These are phyloP conservation scores for Nannoperca obscura DNA, from an alignment of 2,797 vertebrate species.

Conservation along the genomic window DNA sequence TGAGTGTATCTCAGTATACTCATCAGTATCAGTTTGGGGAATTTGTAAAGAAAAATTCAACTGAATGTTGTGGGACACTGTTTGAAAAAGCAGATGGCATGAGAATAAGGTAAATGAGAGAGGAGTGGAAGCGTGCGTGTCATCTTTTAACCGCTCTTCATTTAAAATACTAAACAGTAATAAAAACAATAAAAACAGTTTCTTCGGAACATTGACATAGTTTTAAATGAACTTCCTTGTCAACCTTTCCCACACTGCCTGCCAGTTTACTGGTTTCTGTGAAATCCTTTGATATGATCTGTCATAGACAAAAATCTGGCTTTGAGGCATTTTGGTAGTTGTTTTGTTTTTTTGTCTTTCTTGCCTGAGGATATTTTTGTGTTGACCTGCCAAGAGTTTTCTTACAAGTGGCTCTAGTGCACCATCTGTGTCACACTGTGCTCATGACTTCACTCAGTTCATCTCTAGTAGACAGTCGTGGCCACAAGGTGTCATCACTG, in stretches of 20 bases:
- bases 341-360: not conserved
- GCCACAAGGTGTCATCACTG: constrained; percentile 68
- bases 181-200: no score
- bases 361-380: constrained; percentile 5
- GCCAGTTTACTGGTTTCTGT: not conserved
- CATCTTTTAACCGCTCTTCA: not conserved
- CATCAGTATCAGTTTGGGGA: not conserved
- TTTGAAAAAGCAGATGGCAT: not conserved
- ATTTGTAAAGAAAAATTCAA: not conserved
- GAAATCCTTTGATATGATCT: not conserved
- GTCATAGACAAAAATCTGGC: not conserved
- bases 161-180: not conserved
- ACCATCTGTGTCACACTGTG: constrained; percentile 47
- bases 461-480: not conserved
- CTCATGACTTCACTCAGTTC: constrained; percentile 3
- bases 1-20: not conserved
- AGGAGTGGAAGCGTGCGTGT: not conserved
- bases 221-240: not conserved
- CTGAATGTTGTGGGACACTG: not conserved
- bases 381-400: constrained; percentile 35
- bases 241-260: not conserved
- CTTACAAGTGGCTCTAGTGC: constrained; percentile 49
- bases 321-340: not conserved
- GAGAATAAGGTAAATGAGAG: not conserved
- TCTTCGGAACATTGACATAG: not conserved